These are phyloP conservation scores for Heliornis fulica DNA, from an alignment of 2,113 vertebrate species.

Conservation along the genomic window DNA sequence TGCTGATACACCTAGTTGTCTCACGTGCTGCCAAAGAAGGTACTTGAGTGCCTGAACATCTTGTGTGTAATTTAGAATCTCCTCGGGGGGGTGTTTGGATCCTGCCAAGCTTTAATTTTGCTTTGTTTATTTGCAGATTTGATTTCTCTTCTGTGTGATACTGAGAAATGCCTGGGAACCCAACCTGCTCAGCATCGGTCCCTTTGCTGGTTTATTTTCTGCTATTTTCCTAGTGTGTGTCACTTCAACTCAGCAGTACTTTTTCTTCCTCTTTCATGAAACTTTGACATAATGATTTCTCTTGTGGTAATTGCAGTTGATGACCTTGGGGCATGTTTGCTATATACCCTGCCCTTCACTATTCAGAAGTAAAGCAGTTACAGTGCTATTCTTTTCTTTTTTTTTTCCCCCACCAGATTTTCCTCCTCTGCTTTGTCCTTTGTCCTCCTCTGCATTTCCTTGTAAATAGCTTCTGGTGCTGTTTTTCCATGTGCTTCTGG, in stretches of 20 bases:
- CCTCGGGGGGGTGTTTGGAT: neutral
- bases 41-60: neutral
- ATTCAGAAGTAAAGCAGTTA: neutral
- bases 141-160: neutral
- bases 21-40: neutral
- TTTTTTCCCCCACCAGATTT: neutral
- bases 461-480: conserved; percentile 45
- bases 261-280: neutral
- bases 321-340: neutral
- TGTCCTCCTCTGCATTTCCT: conserved; percentile 46
- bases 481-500: conserved; percentile 19
- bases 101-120: conserved; percentile 11
- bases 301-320: neutral
- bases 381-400: neutral
- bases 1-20: neutral
- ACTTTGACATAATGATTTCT: neutral
- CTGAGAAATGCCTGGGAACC: neutral
- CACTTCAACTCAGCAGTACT: neutral
- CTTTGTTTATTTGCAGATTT: conserved; percentile 6
- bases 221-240: neutral
- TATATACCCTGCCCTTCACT: neutral
- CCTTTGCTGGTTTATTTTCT: neutral
- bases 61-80: conserved; percentile 28
- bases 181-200: neutral
- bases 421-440: conserved; percentile 60